Evolutionary conservation across 2,888 invertebrate species (phyloP).

Genomic region (Meloe dianella): DNA sequence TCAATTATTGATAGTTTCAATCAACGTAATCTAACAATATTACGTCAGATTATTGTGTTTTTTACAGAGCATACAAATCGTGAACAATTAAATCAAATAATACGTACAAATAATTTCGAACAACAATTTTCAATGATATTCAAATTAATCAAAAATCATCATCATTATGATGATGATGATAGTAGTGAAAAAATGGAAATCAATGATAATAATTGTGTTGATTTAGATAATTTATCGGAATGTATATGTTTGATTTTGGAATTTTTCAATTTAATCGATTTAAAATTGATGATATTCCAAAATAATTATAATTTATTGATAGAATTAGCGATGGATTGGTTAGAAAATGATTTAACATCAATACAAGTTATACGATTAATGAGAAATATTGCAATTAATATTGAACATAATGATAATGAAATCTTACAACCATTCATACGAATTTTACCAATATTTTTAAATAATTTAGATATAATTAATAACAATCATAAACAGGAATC

Average conservation of each 20-base stretch:
- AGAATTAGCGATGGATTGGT: constrained; percentile 60
- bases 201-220: constrained; percentile 11
- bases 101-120: constrained; percentile 46
- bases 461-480: constrained; percentile 53
- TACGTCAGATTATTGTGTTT: constrained; percentile 64
- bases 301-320: constrained; percentile 58
- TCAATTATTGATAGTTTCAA: constrained; percentile 60
- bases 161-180: neutral
- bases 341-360: constrained; percentile 59
- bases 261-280: constrained; percentile 61
- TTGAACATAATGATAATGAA: constrained; percentile 38
- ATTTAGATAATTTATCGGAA: constrained; percentile 52
- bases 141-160: constrained; percentile 45
- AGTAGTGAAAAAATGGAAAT: constrained; percentile 16
- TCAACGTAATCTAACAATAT: constrained; percentile 58
- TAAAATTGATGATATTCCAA: constrained; percentile 57
- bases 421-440: constrained; percentile 50
- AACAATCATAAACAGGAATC: constrained; percentile 44
- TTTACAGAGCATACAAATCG: constrained; percentile 60
- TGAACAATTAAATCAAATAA: constrained; percentile 47
- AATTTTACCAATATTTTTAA: constrained; percentile 58
- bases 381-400: constrained; percentile 56
- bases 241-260: constrained; percentile 62
- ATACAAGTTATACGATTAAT: constrained; percentile 59
- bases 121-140: constrained; percentile 57